Conservation (phyloP, 2,113 vertebrate species). For the Xenus cinereus region DNA sequence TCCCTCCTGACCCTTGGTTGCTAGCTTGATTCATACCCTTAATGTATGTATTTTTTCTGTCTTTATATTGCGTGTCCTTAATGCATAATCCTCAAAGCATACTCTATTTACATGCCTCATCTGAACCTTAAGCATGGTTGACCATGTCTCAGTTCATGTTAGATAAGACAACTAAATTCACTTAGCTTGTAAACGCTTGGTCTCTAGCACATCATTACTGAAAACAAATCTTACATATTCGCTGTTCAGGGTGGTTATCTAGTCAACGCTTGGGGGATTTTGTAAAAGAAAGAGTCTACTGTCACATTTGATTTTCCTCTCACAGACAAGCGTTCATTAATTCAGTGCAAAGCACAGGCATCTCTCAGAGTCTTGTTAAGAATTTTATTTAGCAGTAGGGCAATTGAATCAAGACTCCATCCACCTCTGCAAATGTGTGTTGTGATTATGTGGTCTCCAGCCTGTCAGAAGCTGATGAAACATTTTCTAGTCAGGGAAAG, state of each 20-base stretch:
- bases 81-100: background rate
- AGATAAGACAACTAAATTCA: background rate
- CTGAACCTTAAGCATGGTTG: background rate
- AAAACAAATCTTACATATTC: background rate
- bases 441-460: background rate
- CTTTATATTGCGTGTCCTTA: background rate
- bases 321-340: background rate
- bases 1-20: background rate
- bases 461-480: constrained; percentile 1
- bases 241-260: background rate
- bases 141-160: background rate
- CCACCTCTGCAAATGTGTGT: constrained; percentile 11
- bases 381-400: constrained; percentile 12
- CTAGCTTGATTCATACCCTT: background rate
- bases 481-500: background rate
- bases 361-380: background rate
- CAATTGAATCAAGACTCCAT: background rate
- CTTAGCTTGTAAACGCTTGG: background rate
- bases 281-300: background rate
- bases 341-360: background rate
- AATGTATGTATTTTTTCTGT: background rate
- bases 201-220: background rate
- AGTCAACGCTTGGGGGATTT: background rate
- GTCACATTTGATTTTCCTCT: constrained; percentile 18
- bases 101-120: background rate